Base-by-base conservation (phyloP, 2,888 invertebrate genomes). In the Ennomos fuscantarius region DNA sequence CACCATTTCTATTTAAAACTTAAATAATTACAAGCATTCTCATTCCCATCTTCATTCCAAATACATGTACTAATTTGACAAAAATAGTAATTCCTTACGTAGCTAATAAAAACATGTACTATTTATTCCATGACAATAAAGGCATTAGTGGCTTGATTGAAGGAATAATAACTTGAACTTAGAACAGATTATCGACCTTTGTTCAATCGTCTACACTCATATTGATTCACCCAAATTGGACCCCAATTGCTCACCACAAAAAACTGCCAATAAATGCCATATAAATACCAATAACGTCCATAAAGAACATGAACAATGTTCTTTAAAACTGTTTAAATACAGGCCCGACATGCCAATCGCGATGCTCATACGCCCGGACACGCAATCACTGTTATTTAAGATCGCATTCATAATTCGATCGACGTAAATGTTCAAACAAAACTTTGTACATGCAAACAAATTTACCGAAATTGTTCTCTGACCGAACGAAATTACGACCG, bases 381-480 rank as follows among this genome's bases (percentile, higher is more conserved):
- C 73, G 74, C 77, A 77, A 83, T 79, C 78, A 82, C 84, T 82
- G 81, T 84, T 84, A 81, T 86, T 82, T 80, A 86, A 81, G 79
- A 79, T 78, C 76, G 72, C 80, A 81, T 81, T 74, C 82, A 84
- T 85, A 86, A 86, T 79, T 79, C 74, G 67, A 63, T 65, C 72
- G 76, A 79, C 75, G 80, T 84, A 87, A 87, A 87, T 86, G 82
- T 74, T 78, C 79, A 83, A 82, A 86, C 84, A 83, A 84, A 84
- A 84, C 81, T 54, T 68, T 74, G 75, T 78, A 83, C 86, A 84
- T 83, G 85, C 87, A 88, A 89, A 89, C 89, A 89, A 88, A 89
- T 90, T 89, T 87, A 87, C 84, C 87, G 73, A 89, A 88, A 88
- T 88, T 81, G 85, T 86, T 86, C 82, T 68, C 80, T 81, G 81